Evolutionary conservation across 2,797 vertebrate species (phyloP), one percentile per base, ranked within the genome.

Genomic region (Falco columbarius): DNA sequence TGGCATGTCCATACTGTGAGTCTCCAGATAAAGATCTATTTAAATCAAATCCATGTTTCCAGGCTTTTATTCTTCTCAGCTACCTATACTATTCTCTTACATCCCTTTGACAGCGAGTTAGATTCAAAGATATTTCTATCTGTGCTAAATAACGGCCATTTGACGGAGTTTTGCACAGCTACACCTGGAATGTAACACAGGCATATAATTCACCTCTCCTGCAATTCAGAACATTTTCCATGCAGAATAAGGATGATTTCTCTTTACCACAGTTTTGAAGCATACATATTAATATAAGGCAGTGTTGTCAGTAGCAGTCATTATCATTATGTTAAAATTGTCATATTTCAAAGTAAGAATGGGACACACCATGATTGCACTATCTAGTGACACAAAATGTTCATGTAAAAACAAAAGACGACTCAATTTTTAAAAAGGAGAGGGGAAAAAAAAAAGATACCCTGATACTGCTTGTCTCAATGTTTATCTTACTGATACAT

Each of bases 351-450:
- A 89, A 74, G n/a, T 42, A 81, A 76, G 55, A 89, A 80, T 47
- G n/a, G n/a, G n/a, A 80, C 75, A 82, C 24, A 73, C 23, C 8
- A 12, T 49, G 81, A 85, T 36, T 87, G 72, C 40, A 71, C 56
- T 82, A 82, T 59, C 55, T 49, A 76, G 30, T 73, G 82, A 79
- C 52, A 95, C 21, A 91, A 91, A 88, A 90, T 75, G 90, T 26
- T 74, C 15, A 86, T 46, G 72, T 82, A 36, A 91, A 91, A 91
- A 26, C 51, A 89, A 66, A 81, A 62, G 17, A 15, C 86, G 46
- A 66, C 20, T 59, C 12, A 63, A 59, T 49, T 56, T 80, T 61
- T 62, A 34, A 52, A 93, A 86, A 63, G 5, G 4, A 30, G 16
- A 36, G 21, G 19, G 1, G 1, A 6, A 23, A 54, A 73, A 49